phyloP scores from a whole-genome alignment of 2,113 vertebrate species.

The Colinus virginianus region DNA sequence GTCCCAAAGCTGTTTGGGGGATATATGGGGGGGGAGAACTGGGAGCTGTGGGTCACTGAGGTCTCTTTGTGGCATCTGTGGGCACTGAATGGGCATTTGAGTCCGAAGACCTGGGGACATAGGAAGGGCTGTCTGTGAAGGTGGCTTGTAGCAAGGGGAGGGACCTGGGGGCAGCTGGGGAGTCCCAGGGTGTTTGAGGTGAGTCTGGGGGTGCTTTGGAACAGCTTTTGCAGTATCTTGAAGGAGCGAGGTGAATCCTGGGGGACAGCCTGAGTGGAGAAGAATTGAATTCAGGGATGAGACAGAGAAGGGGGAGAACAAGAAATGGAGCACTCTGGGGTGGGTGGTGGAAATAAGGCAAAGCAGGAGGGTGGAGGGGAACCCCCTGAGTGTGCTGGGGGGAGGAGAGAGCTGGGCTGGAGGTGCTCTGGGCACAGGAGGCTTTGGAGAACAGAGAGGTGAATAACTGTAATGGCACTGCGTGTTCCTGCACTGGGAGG shows the following conservation, averaged over 20 bases:
- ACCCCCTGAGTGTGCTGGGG: background rate
- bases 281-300: background rate
- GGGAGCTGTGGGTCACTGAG: background rate
- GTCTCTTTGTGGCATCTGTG: background rate
- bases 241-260: background rate
- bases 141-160: background rate
- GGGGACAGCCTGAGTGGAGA: background rate
- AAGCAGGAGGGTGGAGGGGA: fast-evolving
- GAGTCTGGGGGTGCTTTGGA: fast-evolving
- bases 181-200: background rate
- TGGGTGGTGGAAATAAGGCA: too few relatives aligned
- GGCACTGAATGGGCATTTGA: background rate
- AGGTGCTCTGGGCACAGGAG: fast-evolving
- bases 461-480: background rate
- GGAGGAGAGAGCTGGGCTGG: fast-evolving
- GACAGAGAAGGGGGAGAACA: fast-evolving
- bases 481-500: background rate
- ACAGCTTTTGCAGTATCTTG: background rate
- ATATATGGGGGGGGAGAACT: too few relatives aligned
- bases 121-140: background rate
- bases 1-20: fast-evolving
- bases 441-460: background rate
- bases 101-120: background rate
- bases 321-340: background rate
- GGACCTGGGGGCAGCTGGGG: background rate